Percentiles rank a stretch among this genome's conserved stretches.
These are phyloP conservation scores for Epinotia brunnichana DNA, from an alignment of 2,888 invertebrate species.

Conservation along the genomic window DNA sequence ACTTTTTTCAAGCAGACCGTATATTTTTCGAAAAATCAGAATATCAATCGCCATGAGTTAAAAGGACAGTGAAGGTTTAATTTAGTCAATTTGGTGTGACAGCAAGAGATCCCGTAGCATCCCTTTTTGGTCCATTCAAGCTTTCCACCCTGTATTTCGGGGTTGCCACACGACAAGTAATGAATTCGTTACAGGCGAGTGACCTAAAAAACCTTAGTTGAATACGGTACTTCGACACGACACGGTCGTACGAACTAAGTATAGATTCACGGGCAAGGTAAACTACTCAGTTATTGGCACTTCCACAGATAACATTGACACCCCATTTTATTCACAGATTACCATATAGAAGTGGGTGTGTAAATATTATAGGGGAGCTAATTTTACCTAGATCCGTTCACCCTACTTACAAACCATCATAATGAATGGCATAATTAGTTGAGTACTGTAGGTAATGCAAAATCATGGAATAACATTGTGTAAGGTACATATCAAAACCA, in stretches of 20 bases:
- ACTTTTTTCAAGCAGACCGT: not conserved
- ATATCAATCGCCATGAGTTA: not conserved
- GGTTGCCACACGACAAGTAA: not conserved
- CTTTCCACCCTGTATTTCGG: not conserved
- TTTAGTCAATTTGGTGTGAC: too few species aligned
- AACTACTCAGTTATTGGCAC: constrained; percentile 15
- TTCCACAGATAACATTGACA: constrained; percentile 6
- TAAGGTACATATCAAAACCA: constrained; percentile 2
- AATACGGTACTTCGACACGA: not conserved
- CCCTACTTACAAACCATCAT: constrained; percentile 11
- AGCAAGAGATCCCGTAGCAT: too few species aligned
- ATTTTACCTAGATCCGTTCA: not conserved
- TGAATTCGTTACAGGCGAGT: not conserved
- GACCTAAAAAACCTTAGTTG: not conserved
- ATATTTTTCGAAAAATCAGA: not conserved
- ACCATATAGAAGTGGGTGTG: not conserved
- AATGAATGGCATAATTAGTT: constrained; percentile 6
- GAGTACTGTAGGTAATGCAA: not conserved
- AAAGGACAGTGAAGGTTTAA: too few species aligned
- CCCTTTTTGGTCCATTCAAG: not conserved
- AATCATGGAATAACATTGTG: constrained; percentile 3
- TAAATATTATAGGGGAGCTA: not conserved
- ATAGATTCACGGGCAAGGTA: constrained; percentile 4
- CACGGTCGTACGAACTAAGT: constrained; percentile 1
- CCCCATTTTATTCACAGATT: not conserved